Evolutionary conservation across 2,113 vertebrate species (phyloP).

Genomic region (Herpetotheres cachinnans): DNA sequence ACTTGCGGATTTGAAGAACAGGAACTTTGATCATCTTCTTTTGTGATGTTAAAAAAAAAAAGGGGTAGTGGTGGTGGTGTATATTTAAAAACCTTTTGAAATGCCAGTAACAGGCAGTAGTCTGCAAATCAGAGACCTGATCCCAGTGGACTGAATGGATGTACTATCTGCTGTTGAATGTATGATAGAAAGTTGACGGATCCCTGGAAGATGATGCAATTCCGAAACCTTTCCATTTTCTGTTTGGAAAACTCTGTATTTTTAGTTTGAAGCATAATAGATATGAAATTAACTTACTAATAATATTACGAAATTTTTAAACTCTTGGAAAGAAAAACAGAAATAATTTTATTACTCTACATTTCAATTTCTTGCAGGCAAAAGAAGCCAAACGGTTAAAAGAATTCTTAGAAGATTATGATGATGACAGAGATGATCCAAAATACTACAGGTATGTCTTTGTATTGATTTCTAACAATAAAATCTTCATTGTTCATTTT

Average conservation of each 20-base stretch:
- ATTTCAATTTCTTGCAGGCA: conserved; percentile 70
- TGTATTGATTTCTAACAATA: background rate
- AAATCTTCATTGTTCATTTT: background rate
- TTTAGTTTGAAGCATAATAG: background rate
- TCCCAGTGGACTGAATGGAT: background rate
- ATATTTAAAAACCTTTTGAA: background rate
- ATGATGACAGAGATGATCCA: conserved; percentile 96
- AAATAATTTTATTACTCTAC: background rate
- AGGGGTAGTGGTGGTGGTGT: too few species aligned
- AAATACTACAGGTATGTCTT: conserved; percentile 91
- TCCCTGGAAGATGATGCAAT: background rate
- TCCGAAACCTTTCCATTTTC: background rate
- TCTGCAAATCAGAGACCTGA: background rate
- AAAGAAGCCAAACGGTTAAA: conserved; percentile 98
- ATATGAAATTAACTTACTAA: background rate
- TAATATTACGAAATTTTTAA: background rate
- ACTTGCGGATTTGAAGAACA: background rate
- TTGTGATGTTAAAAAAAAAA: background rate
- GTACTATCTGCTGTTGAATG: background rate
- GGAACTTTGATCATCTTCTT: background rate
- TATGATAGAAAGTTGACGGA: background rate
- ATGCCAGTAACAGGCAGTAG: background rate
- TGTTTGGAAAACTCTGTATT: background rate
- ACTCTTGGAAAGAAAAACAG: background rate
- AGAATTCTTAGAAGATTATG: conserved; percentile 98